Evolutionary conservation across 1,140 invertebrate genomes (phyloP).

Genomic region (Drosophila ananassae): DNA sequence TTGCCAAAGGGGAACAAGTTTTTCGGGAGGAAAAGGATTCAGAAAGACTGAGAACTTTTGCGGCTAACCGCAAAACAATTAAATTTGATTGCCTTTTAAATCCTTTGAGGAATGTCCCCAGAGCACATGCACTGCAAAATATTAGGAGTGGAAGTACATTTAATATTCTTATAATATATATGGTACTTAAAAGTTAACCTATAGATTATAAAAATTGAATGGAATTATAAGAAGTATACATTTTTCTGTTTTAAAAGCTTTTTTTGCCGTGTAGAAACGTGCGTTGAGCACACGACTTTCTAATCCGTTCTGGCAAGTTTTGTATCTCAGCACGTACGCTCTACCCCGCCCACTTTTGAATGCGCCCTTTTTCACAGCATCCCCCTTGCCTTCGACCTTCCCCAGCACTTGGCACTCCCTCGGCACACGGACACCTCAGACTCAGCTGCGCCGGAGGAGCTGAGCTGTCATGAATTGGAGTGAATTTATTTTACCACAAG

Average conservation of each 20-base stretch:
- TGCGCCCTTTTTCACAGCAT: background rate
- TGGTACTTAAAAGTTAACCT: too few relatives aligned
- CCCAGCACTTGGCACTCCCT: conserved; percentile 8
- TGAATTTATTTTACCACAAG: conserved; percentile 80
- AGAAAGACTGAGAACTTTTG: conserved; percentile 49
- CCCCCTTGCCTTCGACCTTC: background rate
- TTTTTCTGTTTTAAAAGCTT: background rate
- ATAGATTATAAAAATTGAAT: too few relatives aligned
- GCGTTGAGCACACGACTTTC: conserved; percentile 38
- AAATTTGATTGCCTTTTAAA: conserved; percentile 81
- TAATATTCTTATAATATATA: too few relatives aligned
- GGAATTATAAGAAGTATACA: background rate
- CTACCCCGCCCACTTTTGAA: conserved; percentile 29
- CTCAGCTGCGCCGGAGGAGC: conserved; percentile 34
- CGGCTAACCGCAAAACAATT: conserved; percentile 72
- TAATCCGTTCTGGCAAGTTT: conserved; percentile 69
- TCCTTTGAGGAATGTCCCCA: conserved; percentile 47
- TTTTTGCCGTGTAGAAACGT: conserved; percentile 12
- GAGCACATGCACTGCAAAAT: background rate
- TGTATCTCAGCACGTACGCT: conserved; percentile 71
- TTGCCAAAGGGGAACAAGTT: conserved; percentile 11
- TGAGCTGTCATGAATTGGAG: conserved; percentile 68
- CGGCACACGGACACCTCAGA: conserved; percentile 31
- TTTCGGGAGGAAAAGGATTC: background rate
- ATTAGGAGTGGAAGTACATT: background rate